phyloP scores from a whole-genome alignment of 2,113 vertebrate genomes.

The Pachyramphus minor region DNA sequence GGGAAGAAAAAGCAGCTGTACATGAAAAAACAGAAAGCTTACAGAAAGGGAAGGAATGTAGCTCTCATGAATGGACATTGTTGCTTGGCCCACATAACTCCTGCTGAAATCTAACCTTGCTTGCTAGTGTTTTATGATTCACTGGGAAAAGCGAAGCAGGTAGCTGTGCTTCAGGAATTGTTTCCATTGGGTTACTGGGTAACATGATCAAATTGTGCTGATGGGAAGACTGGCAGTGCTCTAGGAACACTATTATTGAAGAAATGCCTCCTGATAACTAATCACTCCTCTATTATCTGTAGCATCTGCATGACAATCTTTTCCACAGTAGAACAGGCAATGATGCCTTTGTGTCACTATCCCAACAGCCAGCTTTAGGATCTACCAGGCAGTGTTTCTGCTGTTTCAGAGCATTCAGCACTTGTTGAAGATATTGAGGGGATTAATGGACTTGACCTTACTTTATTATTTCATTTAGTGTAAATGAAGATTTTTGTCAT shows the following conservation, averaged over 20 bases:
- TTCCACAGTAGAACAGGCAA: conserved; percentile 58
- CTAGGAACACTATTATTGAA: background rate
- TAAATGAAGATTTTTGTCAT: background rate
- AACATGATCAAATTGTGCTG: background rate
- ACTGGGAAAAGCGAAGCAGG: background rate
- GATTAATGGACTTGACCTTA: background rate
- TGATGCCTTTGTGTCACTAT: conserved; percentile 62
- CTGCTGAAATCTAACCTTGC: background rate
- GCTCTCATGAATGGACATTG: background rate
- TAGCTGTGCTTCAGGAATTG: background rate
- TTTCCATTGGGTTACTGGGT: background rate
- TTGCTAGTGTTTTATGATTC: background rate
- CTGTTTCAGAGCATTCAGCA: conserved; percentile 58
- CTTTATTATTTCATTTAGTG: background rate
- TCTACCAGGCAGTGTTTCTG: background rate
- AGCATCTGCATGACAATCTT: conserved; percentile 65
- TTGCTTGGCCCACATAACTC: background rate
- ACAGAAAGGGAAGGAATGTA: background rate
- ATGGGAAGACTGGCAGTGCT: background rate
- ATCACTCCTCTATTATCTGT: background rate
- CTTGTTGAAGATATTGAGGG: background rate
- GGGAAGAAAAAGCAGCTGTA: background rate
- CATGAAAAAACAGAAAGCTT: background rate
- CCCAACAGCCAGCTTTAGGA: conserved; percentile 54
- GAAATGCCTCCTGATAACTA: background rate